These are phyloP conservation scores for Eleutherodactylus coqui DNA, from an alignment of 2,797 vertebrate species.

Conservation along the genomic window DNA sequence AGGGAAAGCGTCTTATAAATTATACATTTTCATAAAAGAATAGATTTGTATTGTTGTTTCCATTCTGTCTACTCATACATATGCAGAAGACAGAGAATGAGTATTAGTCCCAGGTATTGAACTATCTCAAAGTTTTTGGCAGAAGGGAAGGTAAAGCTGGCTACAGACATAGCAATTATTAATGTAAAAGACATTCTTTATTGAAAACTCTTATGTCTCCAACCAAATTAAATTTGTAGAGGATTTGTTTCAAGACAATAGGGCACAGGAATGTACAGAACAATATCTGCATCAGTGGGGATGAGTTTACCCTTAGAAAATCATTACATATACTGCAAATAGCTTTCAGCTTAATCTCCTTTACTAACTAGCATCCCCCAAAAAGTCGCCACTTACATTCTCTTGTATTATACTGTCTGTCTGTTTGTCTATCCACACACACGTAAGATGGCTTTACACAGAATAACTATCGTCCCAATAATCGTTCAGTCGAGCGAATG, in stretches of 20 bases:
- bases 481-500: too few relatives aligned
- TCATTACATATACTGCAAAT: background rate
- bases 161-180: background rate
- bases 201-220: background rate
- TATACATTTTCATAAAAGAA: background rate
- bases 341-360: background rate
- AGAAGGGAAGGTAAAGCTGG: background rate
- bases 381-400: background rate
- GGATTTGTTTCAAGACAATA: conserved; percentile 8
- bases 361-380: background rate
- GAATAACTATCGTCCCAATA: too few relatives aligned
- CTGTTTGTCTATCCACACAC: too few relatives aligned
- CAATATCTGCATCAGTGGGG: background rate
- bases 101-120: background rate
- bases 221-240: background rate
- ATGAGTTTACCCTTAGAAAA: background rate
- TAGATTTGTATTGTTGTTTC: background rate
- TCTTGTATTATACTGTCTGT: background rate
- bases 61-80: background rate
- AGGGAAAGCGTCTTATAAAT: background rate
- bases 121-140: background rate
- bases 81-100: background rate
- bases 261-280: background rate
- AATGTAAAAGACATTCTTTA: conserved; percentile 2
- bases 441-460: too few relatives aligned